Evolutionary conservation across 2,797 vertebrate species (phyloP).

Genomic region (Tolypeutes matacus): DNA sequence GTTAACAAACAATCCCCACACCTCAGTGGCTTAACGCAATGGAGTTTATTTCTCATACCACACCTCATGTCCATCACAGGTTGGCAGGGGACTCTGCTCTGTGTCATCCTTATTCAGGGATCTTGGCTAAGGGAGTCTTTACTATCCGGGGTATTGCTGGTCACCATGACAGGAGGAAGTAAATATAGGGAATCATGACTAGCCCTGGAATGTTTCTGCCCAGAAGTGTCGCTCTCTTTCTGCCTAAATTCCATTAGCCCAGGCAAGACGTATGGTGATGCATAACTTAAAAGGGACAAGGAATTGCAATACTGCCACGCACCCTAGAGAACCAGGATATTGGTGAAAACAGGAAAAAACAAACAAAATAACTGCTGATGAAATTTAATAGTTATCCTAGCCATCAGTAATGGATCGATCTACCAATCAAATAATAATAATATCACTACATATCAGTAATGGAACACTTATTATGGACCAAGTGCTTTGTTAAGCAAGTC

Average conservation of each 20-base stretch:
- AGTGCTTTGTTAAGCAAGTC: neutral
- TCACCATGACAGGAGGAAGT: neutral
- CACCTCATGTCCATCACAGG: neutral
- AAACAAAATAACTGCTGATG: neutral
- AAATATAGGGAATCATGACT: neutral
- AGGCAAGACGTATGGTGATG: neutral
- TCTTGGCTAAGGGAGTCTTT: neutral
- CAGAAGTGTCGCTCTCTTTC: neutral
- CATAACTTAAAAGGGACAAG: neutral
- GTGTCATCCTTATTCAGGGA: neutral
- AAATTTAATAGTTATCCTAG: neutral
- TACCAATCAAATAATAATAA: constrained; percentile 3
- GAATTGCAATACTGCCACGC: neutral
- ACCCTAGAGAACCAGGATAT: neutral
- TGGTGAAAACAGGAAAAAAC: neutral
- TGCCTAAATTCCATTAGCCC: neutral
- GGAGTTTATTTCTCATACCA: neutral
- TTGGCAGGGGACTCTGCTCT: neutral
- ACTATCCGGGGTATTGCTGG: neutral
- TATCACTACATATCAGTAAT: neutral
- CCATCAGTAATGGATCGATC: neutral
- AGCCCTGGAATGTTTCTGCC: neutral
- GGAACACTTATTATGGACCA: neutral
- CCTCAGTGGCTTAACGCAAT: neutral
- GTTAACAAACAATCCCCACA: neutral